phyloP scores from a whole-genome alignment of 1,140 invertebrate genomes.

The Diorhabda carinulata region DNA sequence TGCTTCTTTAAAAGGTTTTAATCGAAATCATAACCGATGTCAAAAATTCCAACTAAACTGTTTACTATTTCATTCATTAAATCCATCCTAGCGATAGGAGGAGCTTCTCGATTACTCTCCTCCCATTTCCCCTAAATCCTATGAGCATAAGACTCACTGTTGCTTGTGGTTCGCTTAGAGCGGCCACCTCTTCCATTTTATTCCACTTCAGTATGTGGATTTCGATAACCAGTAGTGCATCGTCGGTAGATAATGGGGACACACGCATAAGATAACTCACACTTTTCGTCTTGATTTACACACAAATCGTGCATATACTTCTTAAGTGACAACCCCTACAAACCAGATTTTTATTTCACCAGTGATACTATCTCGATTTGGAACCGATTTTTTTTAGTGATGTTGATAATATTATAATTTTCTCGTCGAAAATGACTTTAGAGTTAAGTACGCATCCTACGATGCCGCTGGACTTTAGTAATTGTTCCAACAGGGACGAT shows the following conservation, averaged over 20 bases:
- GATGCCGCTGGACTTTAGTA: slow-evolving; percentile 46
- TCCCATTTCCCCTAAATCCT: slow-evolving; percentile 23
- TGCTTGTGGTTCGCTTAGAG: background rate
- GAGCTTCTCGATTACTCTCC: slow-evolving; percentile 12
- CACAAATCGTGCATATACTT: too few relatives aligned
- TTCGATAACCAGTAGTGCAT: slow-evolving; percentile 39
- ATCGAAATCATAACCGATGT: slow-evolving; percentile 5
- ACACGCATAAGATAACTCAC: slow-evolving; percentile 22
- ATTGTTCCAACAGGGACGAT: slow-evolving; percentile 33
- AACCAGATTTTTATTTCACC: too few relatives aligned
- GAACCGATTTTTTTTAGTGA: background rate
- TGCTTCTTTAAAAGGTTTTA: background rate
- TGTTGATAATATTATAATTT: background rate
- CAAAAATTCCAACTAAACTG: slow-evolving; percentile 31
- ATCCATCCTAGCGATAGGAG: slow-evolving; percentile 36
- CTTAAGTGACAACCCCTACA: background rate
- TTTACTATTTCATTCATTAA: slow-evolving; percentile 43
- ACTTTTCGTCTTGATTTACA: too few relatives aligned
- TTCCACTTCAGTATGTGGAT: slow-evolving; percentile 33
- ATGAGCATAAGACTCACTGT: slow-evolving; percentile 24
- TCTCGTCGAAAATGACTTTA: slow-evolving; percentile 36
- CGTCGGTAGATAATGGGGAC: slow-evolving; percentile 31
- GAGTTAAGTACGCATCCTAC: slow-evolving; percentile 42
- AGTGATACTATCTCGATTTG: too few relatives aligned
- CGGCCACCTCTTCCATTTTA: slow-evolving; percentile 22